phyloP scores from a whole-genome alignment of 2,888 invertebrate species.

The Auanema freiburgensis region DNA sequence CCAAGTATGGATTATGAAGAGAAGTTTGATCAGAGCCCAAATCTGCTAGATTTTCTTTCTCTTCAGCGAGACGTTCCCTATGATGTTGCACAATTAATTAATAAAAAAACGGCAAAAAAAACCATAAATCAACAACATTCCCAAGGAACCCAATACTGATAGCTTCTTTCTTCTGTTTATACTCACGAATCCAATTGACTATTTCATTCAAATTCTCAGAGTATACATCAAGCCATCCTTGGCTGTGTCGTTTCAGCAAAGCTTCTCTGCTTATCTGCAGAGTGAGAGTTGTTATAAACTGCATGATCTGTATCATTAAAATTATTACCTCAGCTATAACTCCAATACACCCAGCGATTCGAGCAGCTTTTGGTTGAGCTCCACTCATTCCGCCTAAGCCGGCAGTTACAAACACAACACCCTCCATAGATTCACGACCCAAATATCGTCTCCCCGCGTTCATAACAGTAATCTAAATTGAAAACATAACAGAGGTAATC shows the following conservation, averaged over 20 bases:
- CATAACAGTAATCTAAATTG: constrained; percentile 70
- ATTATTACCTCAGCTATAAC: constrained; percentile 71
- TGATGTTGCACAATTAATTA: constrained; percentile 6
- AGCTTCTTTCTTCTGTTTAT: constrained; percentile 59
- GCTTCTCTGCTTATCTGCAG: constrained; percentile 68
- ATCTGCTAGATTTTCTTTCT: constrained; percentile 70
- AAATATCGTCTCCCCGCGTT: constrained; percentile 72
- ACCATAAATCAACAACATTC: constrained; percentile 71
- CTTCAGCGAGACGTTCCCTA: constrained; percentile 70
- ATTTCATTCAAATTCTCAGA: constrained; percentile 66
- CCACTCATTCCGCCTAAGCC: constrained; percentile 70
- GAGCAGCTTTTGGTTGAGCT: constrained; percentile 73
- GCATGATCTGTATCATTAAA: neutral
- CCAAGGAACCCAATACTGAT: constrained; percentile 72
- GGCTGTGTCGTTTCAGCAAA: constrained; percentile 69
- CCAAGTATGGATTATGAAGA: constrained; percentile 71
- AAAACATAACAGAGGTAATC: no score
- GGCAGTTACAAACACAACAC: constrained; percentile 69
- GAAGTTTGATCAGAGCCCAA: constrained; percentile 73
- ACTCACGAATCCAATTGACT: constrained; percentile 53
- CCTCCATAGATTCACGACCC: constrained; percentile 67
- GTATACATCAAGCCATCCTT: constrained; percentile 72
- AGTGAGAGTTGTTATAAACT: neutral
- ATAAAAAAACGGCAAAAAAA: constrained; percentile 22
- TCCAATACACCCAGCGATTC: constrained; percentile 72